Evolutionary conservation across 2,797 vertebrate species (phyloP).

Genomic region (Falco peregrinus): DNA sequence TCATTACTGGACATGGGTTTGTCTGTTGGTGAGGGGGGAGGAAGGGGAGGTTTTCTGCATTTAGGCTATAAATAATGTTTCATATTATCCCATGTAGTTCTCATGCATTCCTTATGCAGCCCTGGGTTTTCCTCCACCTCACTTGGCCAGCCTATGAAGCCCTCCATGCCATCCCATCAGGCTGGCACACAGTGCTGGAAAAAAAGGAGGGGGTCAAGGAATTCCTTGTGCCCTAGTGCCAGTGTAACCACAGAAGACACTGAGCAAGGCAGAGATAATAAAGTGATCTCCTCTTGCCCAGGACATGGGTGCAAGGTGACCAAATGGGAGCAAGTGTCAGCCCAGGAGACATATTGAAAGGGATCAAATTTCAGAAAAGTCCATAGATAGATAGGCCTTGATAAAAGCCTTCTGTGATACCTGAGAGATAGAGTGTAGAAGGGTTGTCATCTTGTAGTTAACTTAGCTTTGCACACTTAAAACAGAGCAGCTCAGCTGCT

Average conservation of each 20-base stretch:
- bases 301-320: accelerated
- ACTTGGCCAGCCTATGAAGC: neutral
- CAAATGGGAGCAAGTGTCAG: neutral
- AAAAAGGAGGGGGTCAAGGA: neutral
- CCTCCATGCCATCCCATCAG: neutral
- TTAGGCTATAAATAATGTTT: constrained; percentile 76
- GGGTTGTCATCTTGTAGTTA: neutral
- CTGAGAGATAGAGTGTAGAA: neutral
- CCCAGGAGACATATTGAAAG: neutral
- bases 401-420: neutral
- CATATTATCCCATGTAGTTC: constrained; percentile 69
- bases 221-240: neutral
- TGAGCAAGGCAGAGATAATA: neutral
- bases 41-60: constrained; percentile 52
- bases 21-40: constrained; percentile 60
- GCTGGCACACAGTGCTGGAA: neutral
- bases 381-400: neutral
- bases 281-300: neutral
- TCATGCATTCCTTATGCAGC: neutral
- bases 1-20: constrained; percentile 81
- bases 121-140: neutral
- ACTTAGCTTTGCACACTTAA: accelerated
- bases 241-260: neutral
- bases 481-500: neutral
- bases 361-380: neutral